A percentile compares a stretch with the other conserved stretches of the same genome.
These are phyloP conservation scores for Leptodactylus fallax DNA, from an alignment of 2,797 vertebrate genomes.

Conservation along the genomic window DNA sequence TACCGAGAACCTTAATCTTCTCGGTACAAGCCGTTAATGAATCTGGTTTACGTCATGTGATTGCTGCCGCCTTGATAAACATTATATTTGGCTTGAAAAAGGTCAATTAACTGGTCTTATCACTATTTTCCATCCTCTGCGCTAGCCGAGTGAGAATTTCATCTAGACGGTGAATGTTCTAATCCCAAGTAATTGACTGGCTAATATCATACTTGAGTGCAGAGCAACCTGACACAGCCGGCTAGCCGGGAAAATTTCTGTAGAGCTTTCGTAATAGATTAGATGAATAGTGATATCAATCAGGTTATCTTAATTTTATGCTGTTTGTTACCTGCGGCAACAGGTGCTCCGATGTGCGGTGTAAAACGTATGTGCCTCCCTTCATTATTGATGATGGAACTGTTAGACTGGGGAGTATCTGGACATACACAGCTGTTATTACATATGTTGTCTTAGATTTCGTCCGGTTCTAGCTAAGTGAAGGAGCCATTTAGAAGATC, in stretches of 20 bases:
- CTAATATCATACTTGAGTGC: slow-evolving; percentile 37
- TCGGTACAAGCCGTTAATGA: slow-evolving; percentile 5
- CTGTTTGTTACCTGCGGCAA: slow-evolving; percentile 30
- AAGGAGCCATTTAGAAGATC: neutral
- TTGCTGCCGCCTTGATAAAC: slow-evolving; percentile 7
- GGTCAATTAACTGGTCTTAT: slow-evolving; percentile 40
- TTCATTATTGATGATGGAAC: slow-evolving; percentile 38
- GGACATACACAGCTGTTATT: slow-evolving; percentile 27
- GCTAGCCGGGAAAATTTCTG: slow-evolving; percentile 6
- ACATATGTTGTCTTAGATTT: slow-evolving; percentile 21
- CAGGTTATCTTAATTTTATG: slow-evolving; percentile 28
- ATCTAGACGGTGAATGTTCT: slow-evolving; percentile 27
- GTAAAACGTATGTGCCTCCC: slow-evolving; percentile 21
- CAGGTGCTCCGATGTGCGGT: slow-evolving; percentile 41
- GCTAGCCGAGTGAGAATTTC: neutral
- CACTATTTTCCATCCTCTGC: slow-evolving; percentile 30
- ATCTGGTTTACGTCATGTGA: slow-evolving; percentile 17
- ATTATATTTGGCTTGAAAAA: slow-evolving; percentile 39
- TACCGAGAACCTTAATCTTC: slow-evolving; percentile 15
- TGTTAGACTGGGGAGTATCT: neutral
- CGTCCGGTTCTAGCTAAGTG: neutral
- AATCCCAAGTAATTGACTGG: slow-evolving; percentile 50
- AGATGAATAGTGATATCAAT: slow-evolving; percentile 30
- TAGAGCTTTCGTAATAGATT: slow-evolving; percentile 16
- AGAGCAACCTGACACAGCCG: slow-evolving; percentile 26